phyloP scores from a whole-genome alignment of 2,888 invertebrate species.

The Tetragonisca angustula region DNA sequence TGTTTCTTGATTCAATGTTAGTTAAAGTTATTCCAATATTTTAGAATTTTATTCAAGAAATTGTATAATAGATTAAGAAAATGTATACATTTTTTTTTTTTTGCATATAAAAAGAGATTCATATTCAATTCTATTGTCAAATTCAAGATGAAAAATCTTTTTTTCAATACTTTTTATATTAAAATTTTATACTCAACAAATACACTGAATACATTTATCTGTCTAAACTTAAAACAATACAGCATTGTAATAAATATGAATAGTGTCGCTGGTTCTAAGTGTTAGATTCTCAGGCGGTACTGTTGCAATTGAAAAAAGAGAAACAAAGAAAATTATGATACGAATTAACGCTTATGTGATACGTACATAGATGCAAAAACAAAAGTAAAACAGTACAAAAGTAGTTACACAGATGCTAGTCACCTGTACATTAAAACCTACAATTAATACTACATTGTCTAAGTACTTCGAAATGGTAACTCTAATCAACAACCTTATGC shows the following conservation, averaged over 20 bases:
- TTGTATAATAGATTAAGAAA: background rate
- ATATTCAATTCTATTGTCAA: background rate
- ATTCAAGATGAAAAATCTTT: background rate
- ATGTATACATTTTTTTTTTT: background rate
- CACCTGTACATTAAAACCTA: constrained; percentile 49
- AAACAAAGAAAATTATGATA: constrained; percentile 42
- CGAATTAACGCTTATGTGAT: constrained; percentile 38
- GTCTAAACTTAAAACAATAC: constrained; percentile 86
- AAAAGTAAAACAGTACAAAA: constrained; percentile 51
- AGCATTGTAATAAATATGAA: constrained; percentile 86
- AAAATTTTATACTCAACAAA: constrained; percentile 65
- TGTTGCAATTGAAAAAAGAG: constrained; percentile 27
- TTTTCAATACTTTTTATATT: constrained; percentile 54
- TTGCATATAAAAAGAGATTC: background rate
- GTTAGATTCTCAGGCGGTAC: constrained; percentile 77
- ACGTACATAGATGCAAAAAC: constrained; percentile 20
- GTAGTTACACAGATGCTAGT: constrained; percentile 43
- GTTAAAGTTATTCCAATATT: background rate
- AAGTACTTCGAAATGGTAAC: constrained; percentile 69
- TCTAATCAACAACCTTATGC: constrained; percentile 61
- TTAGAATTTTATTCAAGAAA: background rate
- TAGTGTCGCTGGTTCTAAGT: constrained; percentile 86
- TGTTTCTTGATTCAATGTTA: constrained; percentile 8
- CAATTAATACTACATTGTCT: constrained; percentile 64
- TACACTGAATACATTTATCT: constrained; percentile 57